phyloP scores from a whole-genome alignment of 1,140 invertebrate genomes.

The Drosophila novamexicana region DNA sequence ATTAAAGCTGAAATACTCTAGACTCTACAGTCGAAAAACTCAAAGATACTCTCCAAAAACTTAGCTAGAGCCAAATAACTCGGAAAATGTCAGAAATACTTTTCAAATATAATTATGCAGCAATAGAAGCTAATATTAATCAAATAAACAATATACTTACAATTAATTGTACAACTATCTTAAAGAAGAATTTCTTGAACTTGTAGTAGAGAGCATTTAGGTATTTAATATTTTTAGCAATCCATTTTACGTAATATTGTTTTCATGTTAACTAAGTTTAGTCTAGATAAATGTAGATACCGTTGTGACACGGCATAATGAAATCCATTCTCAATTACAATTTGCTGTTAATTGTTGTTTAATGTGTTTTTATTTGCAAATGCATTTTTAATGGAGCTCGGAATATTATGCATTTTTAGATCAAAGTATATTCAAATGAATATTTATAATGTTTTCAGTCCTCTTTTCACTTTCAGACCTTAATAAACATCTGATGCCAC shows the following conservation, averaged over 20 bases:
- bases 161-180: too few species aligned
- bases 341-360: neutral
- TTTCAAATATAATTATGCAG: neutral
- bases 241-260: neutral
- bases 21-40: neutral
- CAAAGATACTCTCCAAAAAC: neutral
- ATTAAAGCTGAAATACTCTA: slow-evolving; percentile 4
- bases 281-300: neutral
- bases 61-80: neutral
- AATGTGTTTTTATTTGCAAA: neutral
- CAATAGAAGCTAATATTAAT: neutral
- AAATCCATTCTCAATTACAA: neutral
- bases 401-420: neutral
- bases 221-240: neutral
- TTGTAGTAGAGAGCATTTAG: neutral
- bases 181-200: too few species aligned
- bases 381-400: neutral
- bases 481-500: slow-evolving; percentile 25
- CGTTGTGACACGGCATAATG: slow-evolving; percentile 1
- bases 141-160: too few species aligned
- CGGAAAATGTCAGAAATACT: neutral
- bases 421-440: neutral
- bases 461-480: slow-evolving; percentile 28
- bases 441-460: neutral
- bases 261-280: neutral